Conservation (phyloP, 1,140 invertebrate species). For the Zeugodacus cucurbitae region DNA sequence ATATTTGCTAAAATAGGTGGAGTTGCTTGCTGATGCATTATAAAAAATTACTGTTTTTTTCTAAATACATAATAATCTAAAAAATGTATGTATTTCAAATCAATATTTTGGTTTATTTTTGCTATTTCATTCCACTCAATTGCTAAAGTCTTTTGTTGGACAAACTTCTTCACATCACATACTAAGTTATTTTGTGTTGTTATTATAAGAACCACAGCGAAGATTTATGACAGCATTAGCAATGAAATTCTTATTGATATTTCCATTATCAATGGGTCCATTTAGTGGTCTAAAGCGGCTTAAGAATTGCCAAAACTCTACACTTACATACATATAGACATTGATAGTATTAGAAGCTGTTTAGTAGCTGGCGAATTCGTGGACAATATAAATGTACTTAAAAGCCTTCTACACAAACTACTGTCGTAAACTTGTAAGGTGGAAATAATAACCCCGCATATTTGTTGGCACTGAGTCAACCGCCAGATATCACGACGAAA, state of each 20-base stretch:
- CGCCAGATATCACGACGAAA: neutral
- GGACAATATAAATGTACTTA: neutral
- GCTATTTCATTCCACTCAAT: too few species aligned
- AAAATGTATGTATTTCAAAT: too few species aligned
- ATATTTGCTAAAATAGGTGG: too few species aligned
- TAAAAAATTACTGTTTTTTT: too few species aligned
- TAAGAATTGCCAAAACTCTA: neutral
- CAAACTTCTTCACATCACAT: neutral
- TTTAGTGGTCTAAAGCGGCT: neutral
- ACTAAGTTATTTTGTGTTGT: neutral
- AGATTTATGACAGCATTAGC: constrained; percentile 26
- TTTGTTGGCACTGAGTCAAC: neutral
- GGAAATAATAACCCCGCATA: neutral
- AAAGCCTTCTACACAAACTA: neutral
- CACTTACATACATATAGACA: neutral
- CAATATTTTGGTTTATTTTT: too few species aligned
- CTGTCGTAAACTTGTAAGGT: neutral
- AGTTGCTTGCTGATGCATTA: too few species aligned
- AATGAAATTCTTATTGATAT: neutral
- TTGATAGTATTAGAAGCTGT: neutral
- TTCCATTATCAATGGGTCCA: neutral
- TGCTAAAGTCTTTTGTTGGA: neutral
- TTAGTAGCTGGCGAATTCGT: neutral
- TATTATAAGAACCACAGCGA: neutral
- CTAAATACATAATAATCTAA: too few species aligned